Evolutionary conservation across 2,888 invertebrate genomes (phyloP).

Genomic region (Hirtodrosophila alboralis): DNA sequence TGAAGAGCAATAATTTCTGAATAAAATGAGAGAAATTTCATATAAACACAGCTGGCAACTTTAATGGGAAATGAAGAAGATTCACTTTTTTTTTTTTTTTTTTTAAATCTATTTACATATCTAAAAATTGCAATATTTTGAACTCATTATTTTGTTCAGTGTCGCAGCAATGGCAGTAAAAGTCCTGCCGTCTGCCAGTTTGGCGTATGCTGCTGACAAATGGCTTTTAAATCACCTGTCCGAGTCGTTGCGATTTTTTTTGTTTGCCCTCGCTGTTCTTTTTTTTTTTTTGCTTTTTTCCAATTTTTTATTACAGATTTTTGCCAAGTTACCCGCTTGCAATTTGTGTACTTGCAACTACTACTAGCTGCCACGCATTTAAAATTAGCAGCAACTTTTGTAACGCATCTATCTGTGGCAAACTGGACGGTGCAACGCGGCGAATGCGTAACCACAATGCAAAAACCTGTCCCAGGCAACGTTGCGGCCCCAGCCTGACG

Average conservation of each 20-base stretch:
- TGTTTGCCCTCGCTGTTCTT: too few species aligned
- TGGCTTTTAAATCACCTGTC: slow-evolving; percentile 78
- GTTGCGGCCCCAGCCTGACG: slow-evolving; percentile 48
- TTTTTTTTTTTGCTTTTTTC: slow-evolving; percentile 16
- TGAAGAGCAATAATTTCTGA: too few species aligned
- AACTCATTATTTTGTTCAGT: too few species aligned
- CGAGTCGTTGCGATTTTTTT: slow-evolving; percentile 42
- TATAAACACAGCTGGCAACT: too few species aligned
- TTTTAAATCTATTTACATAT: too few species aligned
- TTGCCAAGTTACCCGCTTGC: slow-evolving; percentile 7
- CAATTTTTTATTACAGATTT: slow-evolving; percentile 15
- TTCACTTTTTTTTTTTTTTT: too few species aligned
- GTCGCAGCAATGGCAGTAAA: slow-evolving; percentile 13
- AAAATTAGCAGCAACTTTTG: slow-evolving; percentile 37
- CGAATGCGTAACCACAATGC: slow-evolving; percentile 52
- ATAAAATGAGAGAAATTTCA: too few species aligned
- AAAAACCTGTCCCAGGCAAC: slow-evolving; percentile 16
- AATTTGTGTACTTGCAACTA: slow-evolving; percentile 49
- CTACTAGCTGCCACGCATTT: slow-evolving; percentile 41
- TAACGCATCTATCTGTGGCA: slow-evolving; percentile 18
- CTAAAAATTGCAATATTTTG: too few species aligned
- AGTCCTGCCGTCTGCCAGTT: slow-evolving; percentile 16
- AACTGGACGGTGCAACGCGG: slow-evolving; percentile 16
- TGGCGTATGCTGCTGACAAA: slow-evolving; percentile 61
- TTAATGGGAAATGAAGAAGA: too few species aligned